These are phyloP conservation scores for Bergia sp. DNA, from an alignment of 92 coral and sea anemone genomes.

Conservation along the genomic window DNA sequence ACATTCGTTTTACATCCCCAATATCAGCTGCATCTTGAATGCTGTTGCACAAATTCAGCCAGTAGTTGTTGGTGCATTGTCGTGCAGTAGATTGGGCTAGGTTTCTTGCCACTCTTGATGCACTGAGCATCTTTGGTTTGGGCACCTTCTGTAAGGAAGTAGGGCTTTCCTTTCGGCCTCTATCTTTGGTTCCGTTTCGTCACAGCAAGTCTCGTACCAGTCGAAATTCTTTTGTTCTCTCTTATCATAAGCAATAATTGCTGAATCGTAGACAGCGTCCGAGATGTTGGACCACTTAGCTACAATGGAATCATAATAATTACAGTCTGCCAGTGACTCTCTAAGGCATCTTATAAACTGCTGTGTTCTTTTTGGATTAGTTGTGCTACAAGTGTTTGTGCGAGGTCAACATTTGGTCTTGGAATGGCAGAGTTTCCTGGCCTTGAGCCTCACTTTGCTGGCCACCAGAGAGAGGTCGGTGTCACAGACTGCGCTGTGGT, in stretches of 20 bases:
- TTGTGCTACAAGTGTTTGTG: neutral
- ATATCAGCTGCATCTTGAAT: too few relatives aligned
- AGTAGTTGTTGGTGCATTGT: neutral
- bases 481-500: neutral
- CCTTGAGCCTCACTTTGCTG: neutral
- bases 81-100: neutral
- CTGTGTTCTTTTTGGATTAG: slow-evolving; percentile 1
- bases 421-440: neutral
- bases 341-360: neutral
- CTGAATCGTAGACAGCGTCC: slow-evolving; percentile 42
- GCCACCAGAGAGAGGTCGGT: neutral
- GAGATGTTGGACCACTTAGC: slow-evolving; percentile 16
- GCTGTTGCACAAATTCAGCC: neutral
- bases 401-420: neutral
- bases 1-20: too few relatives aligned
- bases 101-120: neutral
- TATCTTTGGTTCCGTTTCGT: neutral
- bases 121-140: neutral
- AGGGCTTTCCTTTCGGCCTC: neutral
- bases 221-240: slow-evolving; percentile 43
- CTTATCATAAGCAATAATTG: slow-evolving; percentile 39
- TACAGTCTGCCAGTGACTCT: neutral
- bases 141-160: neutral
- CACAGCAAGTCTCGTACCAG: slow-evolving; percentile 39
- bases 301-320: neutral